These are phyloP conservation scores for Euplexia lucipara DNA, from an alignment of 2,888 invertebrate genomes.

Conservation along the genomic window DNA sequence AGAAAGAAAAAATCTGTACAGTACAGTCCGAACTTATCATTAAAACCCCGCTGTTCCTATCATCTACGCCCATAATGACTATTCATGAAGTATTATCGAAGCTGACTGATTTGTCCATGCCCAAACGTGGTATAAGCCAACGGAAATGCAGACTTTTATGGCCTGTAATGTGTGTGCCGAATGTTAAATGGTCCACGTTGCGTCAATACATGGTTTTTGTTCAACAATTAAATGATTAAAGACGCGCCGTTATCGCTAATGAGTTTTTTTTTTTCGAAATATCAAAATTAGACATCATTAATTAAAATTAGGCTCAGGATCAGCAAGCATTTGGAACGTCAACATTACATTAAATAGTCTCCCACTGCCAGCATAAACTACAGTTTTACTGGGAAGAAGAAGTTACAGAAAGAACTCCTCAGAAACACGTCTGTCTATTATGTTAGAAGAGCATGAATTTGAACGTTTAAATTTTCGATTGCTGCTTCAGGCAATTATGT, in stretches of 20 bases:
- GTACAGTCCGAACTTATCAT: constrained; percentile 36
- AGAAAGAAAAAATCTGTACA: constrained; percentile 22
- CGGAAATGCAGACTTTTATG: constrained; percentile 86
- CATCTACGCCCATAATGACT: constrained; percentile 64
- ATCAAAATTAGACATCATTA: no score
- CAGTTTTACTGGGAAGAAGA: no score
- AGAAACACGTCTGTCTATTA: no score
- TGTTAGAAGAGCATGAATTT: no score
- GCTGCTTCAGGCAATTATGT: background rate
- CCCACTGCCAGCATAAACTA: no score
- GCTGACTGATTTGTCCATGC: constrained; percentile 78
- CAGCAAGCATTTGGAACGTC: no score
- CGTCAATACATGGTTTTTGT: constrained; percentile 73
- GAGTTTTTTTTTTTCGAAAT: no score
- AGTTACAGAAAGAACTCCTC: no score
- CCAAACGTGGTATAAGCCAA: constrained; percentile 76
- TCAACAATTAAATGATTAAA: constrained; percentile 53
- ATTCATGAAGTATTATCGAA: constrained; percentile 82
- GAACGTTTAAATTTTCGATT: no score
- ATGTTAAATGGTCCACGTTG: constrained; percentile 74
- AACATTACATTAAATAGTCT: no score
- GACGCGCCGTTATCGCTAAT: constrained; percentile 41
- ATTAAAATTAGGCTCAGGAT: no score
- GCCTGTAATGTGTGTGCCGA: constrained; percentile 77
- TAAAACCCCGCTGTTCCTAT: constrained; percentile 29